Base-by-base conservation (phyloP, 2,888 invertebrate genomes). In the Cyclophora albipunctata region DNA sequence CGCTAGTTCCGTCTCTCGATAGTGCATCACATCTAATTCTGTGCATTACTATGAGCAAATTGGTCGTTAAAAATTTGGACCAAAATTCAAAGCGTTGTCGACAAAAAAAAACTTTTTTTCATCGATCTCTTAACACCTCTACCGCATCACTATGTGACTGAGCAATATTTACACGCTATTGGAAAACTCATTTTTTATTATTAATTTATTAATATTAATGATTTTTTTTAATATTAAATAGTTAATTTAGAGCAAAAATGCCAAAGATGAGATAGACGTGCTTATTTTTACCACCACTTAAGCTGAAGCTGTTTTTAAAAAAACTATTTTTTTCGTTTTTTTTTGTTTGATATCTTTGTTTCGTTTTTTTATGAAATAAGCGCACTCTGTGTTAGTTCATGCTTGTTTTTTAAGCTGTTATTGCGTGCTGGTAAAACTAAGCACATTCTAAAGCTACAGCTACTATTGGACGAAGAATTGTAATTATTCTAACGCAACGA, bases 401-500 rank as follows among this genome's bases (percentile, higher is more conserved):
- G 54, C 49, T 20, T 45, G 47, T 52, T 45, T 20, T 1, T 48
- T 40, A 57, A 58, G 55, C 59, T 54, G 51, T 50, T 47, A 54
- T 46, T 43, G 48, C 57, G 73, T 73, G 72, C 66, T 75, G 78
- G 78, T 68, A 81, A 79, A 79, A 78, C 78, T 80, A 83, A 81
- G 79, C 81, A 78, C 75, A 64, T 62, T 69, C 69, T 59, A 72
- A 71, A 64, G 60, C 85, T 85, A 85, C 78, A 55, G 64, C 85
- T 84, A 84, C 81, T 54, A 69, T 80, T 86, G 87, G 86, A 86
- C 86, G 86, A 86, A 84, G 74, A 81, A 71, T 77, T 78, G 64
- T 79, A 77, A 78, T 75, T 73, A 76, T 73, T 67, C 65, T 73
- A 59, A 66, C 71, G 71, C 79, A 78, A 54, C 63, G 70, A 67